Evolutionary conservation across 2,797 vertebrate species (phyloP).

Genomic region (Danio kyathit): DNA sequence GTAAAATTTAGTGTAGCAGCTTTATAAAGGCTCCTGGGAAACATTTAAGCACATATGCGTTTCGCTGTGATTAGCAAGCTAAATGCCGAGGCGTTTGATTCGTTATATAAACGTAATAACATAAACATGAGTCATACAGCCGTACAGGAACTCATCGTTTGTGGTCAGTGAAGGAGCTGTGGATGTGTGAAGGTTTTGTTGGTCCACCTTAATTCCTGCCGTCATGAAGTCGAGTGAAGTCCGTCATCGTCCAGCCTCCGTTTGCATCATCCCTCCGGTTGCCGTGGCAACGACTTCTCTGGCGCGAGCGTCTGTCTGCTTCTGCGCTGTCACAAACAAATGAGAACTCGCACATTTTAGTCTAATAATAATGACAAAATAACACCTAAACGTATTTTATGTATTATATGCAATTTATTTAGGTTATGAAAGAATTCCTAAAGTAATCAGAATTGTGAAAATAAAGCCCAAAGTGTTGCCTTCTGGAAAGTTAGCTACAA

Average conservation of each 20-base stretch:
- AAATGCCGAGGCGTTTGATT: background rate
- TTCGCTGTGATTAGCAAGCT: background rate
- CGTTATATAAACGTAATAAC: background rate
- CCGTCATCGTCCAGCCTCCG: slow-evolving; percentile 59
- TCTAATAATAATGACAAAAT: background rate
- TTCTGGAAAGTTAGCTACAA: too few species aligned
- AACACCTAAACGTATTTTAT: background rate
- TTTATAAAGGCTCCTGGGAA: background rate
- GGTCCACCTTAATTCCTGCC: slow-evolving; percentile 66
- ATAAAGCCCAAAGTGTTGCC: too few species aligned
- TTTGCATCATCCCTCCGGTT: slow-evolving; percentile 62
- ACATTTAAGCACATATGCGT: too few species aligned
- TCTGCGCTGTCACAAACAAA: slow-evolving; percentile 18
- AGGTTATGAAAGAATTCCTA: too few species aligned
- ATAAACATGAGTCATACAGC: background rate
- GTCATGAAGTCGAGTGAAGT: slow-evolving; percentile 38
- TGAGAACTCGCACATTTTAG: background rate
- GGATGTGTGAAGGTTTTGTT: background rate
- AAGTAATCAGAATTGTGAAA: too few species aligned
- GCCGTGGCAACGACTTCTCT: slow-evolving; percentile 58
- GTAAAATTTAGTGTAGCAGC: background rate
- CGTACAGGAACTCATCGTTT: too few species aligned
- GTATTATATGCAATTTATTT: too few species aligned
- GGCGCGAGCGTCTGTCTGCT: slow-evolving; percentile 44
- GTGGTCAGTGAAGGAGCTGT: background rate